Conservation (phyloP, 2,797 vertebrate genomes). For the Pangasius krempfi region DNA sequence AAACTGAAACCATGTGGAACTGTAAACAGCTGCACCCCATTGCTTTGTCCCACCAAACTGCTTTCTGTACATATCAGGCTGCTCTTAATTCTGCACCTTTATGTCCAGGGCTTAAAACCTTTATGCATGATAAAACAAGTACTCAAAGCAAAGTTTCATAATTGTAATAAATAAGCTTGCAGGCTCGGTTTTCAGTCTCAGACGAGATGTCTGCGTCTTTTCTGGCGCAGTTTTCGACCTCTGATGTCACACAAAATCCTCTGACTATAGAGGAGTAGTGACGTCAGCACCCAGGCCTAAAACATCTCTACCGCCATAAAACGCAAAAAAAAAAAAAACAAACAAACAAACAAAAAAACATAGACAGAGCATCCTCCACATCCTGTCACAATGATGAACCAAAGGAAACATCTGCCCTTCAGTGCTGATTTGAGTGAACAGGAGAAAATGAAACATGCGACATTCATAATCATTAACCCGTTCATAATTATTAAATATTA, state of each 20-base stretch:
- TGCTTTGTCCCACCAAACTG: slow-evolving; percentile 17
- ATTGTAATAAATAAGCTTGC: neutral
- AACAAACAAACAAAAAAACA: no score
- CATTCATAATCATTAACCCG: slow-evolving; percentile 12
- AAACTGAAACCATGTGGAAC: slow-evolving; percentile 8
- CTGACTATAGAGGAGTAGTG: slow-evolving; percentile 18
- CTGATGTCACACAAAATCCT: slow-evolving; percentile 36
- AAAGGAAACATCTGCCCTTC: slow-evolving; percentile 38
- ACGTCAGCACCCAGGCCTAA: slow-evolving; percentile 28
- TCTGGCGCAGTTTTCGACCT: slow-evolving; percentile 41
- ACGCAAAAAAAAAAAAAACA: neutral
- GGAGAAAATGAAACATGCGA: slow-evolving; percentile 13
- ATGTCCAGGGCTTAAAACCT: neutral
- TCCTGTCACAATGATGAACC: slow-evolving; percentile 41
- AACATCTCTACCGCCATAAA: neutral
- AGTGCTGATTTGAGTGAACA: slow-evolving; percentile 8
- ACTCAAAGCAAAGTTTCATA: neutral
- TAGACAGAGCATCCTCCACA: slow-evolving; percentile 32
- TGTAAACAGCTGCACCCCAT: slow-evolving; percentile 3
- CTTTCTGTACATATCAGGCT: neutral
- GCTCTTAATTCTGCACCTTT: neutral
- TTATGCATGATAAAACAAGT: neutral
- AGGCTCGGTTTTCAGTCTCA: slow-evolving; percentile 10
- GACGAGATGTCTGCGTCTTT: slow-evolving; percentile 4
- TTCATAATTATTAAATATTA: slow-evolving; percentile 1